Base-by-base conservation (phyloP, 2,888 invertebrate species). In the Oscheius myriophilus region DNA sequence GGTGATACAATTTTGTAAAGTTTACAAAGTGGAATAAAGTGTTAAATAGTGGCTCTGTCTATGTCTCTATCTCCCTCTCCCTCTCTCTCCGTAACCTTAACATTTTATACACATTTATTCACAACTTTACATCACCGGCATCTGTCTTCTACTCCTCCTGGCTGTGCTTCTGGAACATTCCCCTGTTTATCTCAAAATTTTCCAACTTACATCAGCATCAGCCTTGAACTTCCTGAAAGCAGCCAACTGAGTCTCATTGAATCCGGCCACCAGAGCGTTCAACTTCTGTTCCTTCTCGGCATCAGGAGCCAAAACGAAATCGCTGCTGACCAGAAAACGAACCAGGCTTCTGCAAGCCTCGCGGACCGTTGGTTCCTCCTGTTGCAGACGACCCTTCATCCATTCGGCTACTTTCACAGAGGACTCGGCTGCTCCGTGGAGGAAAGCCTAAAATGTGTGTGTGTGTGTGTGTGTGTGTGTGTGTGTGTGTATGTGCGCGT, bases 151-250 rank as follows among this genome's bases (percentile, higher is more conserved):
- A 33, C 33, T 33, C 33, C 4, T 33, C 33, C 33, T 33, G 3
- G 33, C 33, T 33, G 33, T 33, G 33, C 33, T 33, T 9, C 33
- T 33, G 9, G 9, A 33, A 33, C 33, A 33, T 33, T 33, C 9
- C 9, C 9, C 9, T 33, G 9, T 6, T 6, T 6, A 6, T 33
- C 9, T 6, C 9, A 33, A 33, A 33, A 3, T 33, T 33, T 33
- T 6, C 33, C 3, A 33, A 49, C 49, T 61, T 46, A 61, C 61
- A 26, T 61, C 61, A 46, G 61, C 61, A 11, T 61, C 61, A 12
- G 39, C 61, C 49, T 61, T 61, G 61, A 61, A 61, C 39, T 61
- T 61, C 61, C 33, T 61, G 61, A 61, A 61, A 16, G 61, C 61
- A 21, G 61, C 61, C n/a, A 61, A 23, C 21, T 61, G 61, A n/a